Evolutionary conservation across 2,888 invertebrate genomes (phyloP).

Genomic region (Trissoscelio sp.): DNA sequence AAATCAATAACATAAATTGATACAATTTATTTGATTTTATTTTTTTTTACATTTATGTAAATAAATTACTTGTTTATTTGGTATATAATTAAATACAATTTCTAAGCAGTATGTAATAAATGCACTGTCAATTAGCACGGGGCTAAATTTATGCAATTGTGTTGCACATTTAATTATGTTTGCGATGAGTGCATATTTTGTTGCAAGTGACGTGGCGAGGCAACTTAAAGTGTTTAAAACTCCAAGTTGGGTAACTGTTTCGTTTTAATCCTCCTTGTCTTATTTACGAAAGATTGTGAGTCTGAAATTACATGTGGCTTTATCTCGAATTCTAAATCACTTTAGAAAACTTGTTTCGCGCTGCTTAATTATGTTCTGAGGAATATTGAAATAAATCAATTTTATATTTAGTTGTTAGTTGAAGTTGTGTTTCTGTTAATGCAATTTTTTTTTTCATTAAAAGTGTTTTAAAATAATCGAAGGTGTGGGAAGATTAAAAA

Average conservation of each 20-base stretch:
- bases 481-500: too few species aligned
- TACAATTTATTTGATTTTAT: too few species aligned
- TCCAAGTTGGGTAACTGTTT: slow-evolving; percentile 14
- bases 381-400: background rate
- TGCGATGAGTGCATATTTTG: slow-evolving; percentile 5
- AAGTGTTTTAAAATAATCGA: too few species aligned
- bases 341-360: slow-evolving; percentile 16
- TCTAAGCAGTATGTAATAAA: too few species aligned
- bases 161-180: background rate
- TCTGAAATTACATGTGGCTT: slow-evolving; percentile 10
- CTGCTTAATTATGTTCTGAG: background rate
- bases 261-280: slow-evolving; percentile 11
- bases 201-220: slow-evolving; percentile 1
- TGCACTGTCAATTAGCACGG: slow-evolving; percentile 2
- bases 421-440: background rate
- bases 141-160: background rate
- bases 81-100: too few species aligned
- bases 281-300: slow-evolving; percentile 15
- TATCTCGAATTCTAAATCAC: slow-evolving; percentile 14
- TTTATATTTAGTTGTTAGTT: background rate
- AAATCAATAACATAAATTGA: too few species aligned
- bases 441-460: too few species aligned
- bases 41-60: too few species aligned
- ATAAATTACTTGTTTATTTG: background rate
- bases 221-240: slow-evolving; percentile 19